Evolutionary conservation across 2,888 invertebrate species (phyloP), one percentile per base, ranked within the genome.

Genomic region (Amphimallon solstitiale): DNA sequence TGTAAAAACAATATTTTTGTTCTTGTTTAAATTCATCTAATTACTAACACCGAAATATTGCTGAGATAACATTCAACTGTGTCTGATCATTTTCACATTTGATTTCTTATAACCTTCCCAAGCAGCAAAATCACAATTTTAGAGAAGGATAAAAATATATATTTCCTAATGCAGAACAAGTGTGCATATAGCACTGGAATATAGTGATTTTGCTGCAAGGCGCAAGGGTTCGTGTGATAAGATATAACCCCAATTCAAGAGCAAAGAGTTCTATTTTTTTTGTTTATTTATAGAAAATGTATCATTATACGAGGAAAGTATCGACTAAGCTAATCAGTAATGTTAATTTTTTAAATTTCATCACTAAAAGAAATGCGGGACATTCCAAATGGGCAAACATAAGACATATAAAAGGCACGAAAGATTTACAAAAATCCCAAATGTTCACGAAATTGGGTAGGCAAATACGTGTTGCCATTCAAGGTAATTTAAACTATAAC

Each of bases 301-400:
- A 23, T 9, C 21, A 37, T 23, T 17, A 61, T n/a, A 21, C 38
- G 4, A 15, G 37, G 15, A 61, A 7, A 49, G 7, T 61, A 12
- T 38, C 10, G 14, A 45, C 48, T 5, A 61, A 46, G 17, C 19
- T 61, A 12, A 37, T 15, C 14, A 7, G 12, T 21, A 49, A 21
- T 9, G 2, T 21, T 5, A 5, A 35, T n/a, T 14, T 9, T 56
- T 34, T 35, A 40, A 65, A 38, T 46, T 62, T 40, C 9, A 17
- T 38, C 4, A 14, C 9, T 60, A 80, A 77, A 75, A 68, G 81
- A 63, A 70, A 71, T 62, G 91, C 92, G 0, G 92, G 92, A 0
- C 92, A 92, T 77, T 90, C 89, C 49, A 92, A 92, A 82, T 92
- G 92, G 92, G 85, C 87, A 21, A 93, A 93, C 78, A 92, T 92